Evolutionary conservation across 2,797 vertebrate species (phyloP), one percentile per base, ranked within the genome.

Genomic region (Myotis planiceps): DNA sequence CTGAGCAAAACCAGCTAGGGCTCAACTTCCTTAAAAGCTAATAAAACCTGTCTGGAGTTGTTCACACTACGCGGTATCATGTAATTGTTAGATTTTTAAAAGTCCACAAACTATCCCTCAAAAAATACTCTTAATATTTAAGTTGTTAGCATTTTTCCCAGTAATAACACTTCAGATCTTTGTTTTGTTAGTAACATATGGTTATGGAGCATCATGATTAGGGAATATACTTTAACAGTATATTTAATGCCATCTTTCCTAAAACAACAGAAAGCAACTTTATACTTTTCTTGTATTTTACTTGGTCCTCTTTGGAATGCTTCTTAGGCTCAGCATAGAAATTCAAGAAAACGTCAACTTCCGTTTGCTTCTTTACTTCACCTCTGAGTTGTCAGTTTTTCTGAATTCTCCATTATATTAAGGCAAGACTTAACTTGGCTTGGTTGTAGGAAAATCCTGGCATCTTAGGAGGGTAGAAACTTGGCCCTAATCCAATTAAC

Each of bases 401-500:
- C 80, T 93, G 53, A 29, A 29, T 97, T 96, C 21, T 84, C 83
- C 78, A 90, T 93, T 89, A 72, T 94, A 82, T 96, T 92, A 96
- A 97, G 45, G 69, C 90, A 92, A 58, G 95, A 84, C 84, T 13
- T 83, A 93, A 79, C 81, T 95, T 88, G 94, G 93, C 90, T 83
- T 90, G 39, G 80, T 85, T 87, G 27, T 95, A 78, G 55, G 71
- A 95, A 98, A 97, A 85, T 92, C 82, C 82, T 94, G 79, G 95
- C 92, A 85, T 39, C 32, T 58, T 16, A 49, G 76, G 69, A 85
- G 95, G 95, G 88, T 91, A 51, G 96, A 97, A 98, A 97, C 66
- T 91, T 97, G 90, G 74, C 96, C 55, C 42, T 69, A 15, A n/a
- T 89, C 93, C 95, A 97, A 76, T 76, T 90, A 95, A 96, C 91